Evolutionary conservation across 2,888 invertebrate genomes (phyloP).

Genomic region (Athrips mouffetella): DNA sequence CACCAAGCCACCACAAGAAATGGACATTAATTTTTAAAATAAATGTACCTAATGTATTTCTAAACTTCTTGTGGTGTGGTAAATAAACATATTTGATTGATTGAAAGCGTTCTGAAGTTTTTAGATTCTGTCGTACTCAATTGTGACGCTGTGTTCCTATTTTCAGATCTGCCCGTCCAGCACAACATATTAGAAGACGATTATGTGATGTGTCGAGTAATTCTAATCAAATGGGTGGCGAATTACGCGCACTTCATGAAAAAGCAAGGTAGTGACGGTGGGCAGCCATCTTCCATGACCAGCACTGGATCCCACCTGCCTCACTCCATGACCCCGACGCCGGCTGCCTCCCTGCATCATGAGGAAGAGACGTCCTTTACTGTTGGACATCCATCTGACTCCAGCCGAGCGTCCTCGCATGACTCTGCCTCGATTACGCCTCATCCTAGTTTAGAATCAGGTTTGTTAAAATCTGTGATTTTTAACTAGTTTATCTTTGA

Average conservation of each 20-base stretch:
- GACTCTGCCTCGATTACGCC: conserved; percentile 74
- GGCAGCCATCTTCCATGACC: conserved; percentile 69
- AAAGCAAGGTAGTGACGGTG: conserved; percentile 74
- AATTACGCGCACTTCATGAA: conserved; percentile 88
- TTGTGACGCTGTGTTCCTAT: not conserved
- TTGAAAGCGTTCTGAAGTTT: too few species aligned
- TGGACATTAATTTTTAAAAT: too few species aligned
- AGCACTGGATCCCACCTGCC: conserved; percentile 63
- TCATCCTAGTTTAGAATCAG: conserved; percentile 80
- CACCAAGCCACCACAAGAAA: too few species aligned
- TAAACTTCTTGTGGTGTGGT: too few species aligned
- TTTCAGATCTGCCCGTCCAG: conserved; percentile 84
- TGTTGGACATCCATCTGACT: conserved; percentile 68
- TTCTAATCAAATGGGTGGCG: conserved; percentile 93
- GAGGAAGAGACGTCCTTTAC: conserved; percentile 73
- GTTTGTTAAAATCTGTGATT: conserved; percentile 42
- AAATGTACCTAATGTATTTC: too few species aligned
- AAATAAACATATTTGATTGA: too few species aligned
- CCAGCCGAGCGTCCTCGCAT: conserved; percentile 70
- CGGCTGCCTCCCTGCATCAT: conserved; percentile 59
- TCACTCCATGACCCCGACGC: conserved; percentile 61
- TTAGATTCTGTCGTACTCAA: too few species aligned
- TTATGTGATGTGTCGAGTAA: conserved; percentile 86
- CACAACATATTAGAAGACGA: conserved; percentile 84
- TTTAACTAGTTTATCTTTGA: not conserved